Evolutionary conservation across 2,113 vertebrate genomes (phyloP).

Genomic region (Mus spicilegus): DNA sequence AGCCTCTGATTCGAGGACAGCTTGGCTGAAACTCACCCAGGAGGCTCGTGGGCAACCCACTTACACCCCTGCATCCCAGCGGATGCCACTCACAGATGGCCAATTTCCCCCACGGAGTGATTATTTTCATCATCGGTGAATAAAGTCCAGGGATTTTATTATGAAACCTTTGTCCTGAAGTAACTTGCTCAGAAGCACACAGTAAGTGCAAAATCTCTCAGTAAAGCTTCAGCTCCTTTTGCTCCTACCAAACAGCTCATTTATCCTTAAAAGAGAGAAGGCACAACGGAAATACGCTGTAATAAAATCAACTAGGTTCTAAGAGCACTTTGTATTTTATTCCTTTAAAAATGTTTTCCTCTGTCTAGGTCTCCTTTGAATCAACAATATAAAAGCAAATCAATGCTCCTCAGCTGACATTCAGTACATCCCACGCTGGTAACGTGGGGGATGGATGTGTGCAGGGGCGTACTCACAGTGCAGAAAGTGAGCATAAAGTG

Average conservation of each 20-base stretch:
- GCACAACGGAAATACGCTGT: neutral
- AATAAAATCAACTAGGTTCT: neutral
- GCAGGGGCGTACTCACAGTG: neutral
- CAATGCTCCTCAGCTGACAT: neutral
- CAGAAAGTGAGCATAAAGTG: neutral
- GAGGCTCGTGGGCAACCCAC: conserved; percentile 59
- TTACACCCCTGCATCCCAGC: conserved; percentile 25
- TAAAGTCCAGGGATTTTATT: conserved; percentile 55
- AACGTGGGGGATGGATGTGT: neutral
- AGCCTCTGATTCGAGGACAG: conserved; percentile 58
- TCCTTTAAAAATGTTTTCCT: neutral
- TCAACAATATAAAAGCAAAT: neutral
- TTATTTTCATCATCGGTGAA: conserved; percentile 62
- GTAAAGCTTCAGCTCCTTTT: neutral
- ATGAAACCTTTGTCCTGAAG: conserved; percentile 73
- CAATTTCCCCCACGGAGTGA: conserved; percentile 52
- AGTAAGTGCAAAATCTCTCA: conserved; percentile 20
- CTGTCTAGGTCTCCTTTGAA: conserved; percentile 10
- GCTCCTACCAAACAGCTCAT: neutral
- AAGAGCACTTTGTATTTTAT: neutral
- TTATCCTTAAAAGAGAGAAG: neutral
- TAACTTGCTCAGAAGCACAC: conserved; percentile 58
- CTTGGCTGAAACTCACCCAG: conserved; percentile 53
- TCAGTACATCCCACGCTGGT: neutral
- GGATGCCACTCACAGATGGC: conserved; percentile 69